Conservation (phyloP, 1,140 invertebrate species). For the Leptonema lineaticorne region DNA sequence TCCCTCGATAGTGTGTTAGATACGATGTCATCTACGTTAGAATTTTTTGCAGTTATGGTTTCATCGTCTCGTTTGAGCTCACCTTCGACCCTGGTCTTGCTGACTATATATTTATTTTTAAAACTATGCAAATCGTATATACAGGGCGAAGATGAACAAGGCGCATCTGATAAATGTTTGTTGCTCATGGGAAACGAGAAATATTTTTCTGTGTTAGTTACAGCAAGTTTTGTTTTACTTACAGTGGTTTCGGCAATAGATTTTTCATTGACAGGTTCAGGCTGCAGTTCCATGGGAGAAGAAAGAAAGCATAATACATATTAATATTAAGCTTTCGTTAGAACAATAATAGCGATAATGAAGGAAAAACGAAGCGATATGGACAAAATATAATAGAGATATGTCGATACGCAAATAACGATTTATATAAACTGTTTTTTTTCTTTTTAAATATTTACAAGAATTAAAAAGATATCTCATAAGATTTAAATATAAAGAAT, state of each 20-base stretch:
- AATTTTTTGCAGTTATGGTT: slow-evolving; percentile 2
- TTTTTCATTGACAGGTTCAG: slow-evolving; percentile 33
- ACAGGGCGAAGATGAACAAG: slow-evolving; percentile 24
- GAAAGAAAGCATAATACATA: slow-evolving; percentile 29
- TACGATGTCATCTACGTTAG: slow-evolving; percentile 26
- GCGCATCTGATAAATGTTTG: slow-evolving; percentile 12
- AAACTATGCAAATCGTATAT: slow-evolving; percentile 20
- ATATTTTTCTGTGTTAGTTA: slow-evolving; percentile 29
- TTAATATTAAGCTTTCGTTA: not conserved
- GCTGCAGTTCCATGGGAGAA: slow-evolving; percentile 36
- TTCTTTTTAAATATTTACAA: too few species aligned
- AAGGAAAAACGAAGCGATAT: not conserved
- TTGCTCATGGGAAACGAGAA: slow-evolving; percentile 20
- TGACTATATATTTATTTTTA: slow-evolving; percentile 10
- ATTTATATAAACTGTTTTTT: too few species aligned
- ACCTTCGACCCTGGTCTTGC: not conserved
- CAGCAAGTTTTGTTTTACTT: slow-evolving; percentile 37
- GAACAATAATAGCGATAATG: not conserved
- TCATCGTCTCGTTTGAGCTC: slow-evolving; percentile 1
- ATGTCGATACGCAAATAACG: too few species aligned
- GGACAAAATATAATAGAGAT: too few species aligned
- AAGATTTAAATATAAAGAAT: too few species aligned
- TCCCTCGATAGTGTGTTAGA: slow-evolving; percentile 14
- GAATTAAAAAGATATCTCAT: too few species aligned
- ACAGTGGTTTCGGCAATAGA: slow-evolving; percentile 31